Conservation (phyloP, 1,140 invertebrate genomes). For the Drosophila bifasciata region DNA sequence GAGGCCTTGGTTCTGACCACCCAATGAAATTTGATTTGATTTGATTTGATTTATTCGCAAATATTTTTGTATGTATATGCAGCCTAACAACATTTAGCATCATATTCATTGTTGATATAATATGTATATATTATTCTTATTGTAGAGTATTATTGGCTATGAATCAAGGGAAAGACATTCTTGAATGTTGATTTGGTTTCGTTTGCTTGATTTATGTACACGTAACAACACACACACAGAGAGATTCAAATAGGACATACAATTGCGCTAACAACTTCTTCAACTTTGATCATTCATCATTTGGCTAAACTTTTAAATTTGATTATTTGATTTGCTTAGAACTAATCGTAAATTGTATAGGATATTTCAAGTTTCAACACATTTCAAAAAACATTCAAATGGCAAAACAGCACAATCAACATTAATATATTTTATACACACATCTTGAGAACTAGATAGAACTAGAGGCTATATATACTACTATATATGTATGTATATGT, state of each 20-base stretch:
- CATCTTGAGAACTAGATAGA: neutral
- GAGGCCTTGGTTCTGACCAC: slow-evolving; percentile 56
- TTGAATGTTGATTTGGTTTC: neutral
- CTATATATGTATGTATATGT: neutral
- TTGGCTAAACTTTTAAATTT: slow-evolving; percentile 14
- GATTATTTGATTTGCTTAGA: no score
- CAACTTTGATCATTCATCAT: neutral
- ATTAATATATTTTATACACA: neutral
- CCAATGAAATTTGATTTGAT: slow-evolving; percentile 30
- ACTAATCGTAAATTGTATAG: no score
- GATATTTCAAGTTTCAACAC: no score
- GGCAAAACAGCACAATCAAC: slow-evolving; percentile 5
- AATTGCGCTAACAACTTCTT: neutral
- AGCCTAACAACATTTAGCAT: slow-evolving; percentile 66
- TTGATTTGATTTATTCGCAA: slow-evolving; percentile 58
- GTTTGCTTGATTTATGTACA: slow-evolving; percentile 12
- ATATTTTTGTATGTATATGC: slow-evolving; percentile 35
- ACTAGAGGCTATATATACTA: neutral
- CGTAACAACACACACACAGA: slow-evolving; percentile 15
- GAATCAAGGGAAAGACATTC: no score
- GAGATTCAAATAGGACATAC: neutral
- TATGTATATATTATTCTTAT: slow-evolving; percentile 8
- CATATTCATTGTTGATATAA: slow-evolving; percentile 38
- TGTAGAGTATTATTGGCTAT: no score
- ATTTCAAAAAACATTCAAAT: slow-evolving; percentile 11